These are phyloP conservation scores for Spodoptera littoralis DNA, from an alignment of 2,888 invertebrate species.

Conservation along the genomic window DNA sequence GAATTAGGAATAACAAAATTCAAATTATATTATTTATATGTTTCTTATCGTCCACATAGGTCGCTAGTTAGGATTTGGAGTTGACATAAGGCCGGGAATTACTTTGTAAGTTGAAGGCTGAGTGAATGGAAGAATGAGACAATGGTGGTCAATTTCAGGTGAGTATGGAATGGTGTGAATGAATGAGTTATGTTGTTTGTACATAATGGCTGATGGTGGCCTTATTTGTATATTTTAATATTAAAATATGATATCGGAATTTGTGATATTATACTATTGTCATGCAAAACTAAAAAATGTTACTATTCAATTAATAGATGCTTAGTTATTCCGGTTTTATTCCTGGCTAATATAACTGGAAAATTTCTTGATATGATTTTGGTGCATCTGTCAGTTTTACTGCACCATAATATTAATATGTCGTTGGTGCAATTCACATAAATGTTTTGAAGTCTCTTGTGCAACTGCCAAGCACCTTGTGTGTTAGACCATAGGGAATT, in stretches of 20 bases:
- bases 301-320: too few relatives aligned
- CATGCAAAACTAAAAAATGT: too few relatives aligned
- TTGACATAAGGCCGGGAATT: conserved; percentile 42
- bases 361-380: too few relatives aligned
- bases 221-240: background rate
- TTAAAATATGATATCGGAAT: background rate
- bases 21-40: too few relatives aligned
- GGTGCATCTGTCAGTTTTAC: too few relatives aligned
- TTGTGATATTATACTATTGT: background rate
- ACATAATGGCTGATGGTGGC: conserved; percentile 1
- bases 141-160: conserved; percentile 2
- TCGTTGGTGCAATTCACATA: too few relatives aligned
- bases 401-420: too few relatives aligned
- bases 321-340: too few relatives aligned
- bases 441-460: too few relatives aligned
- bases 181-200: conserved; percentile 1
- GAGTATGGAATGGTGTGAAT: background rate
- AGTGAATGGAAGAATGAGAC: conserved; percentile 22
- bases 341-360: too few relatives aligned
- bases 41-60: conserved; percentile 22
- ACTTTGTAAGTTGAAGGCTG: conserved; percentile 29
- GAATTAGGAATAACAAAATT: too few relatives aligned
- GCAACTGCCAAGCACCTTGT: background rate
- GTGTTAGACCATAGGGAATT: too few relatives aligned
- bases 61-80: conserved; percentile 16